Evolutionary conservation across 2,797 vertebrate genomes (phyloP), one percentile per base, ranked within the genome.

Genomic region (Natrix natrix): DNA sequence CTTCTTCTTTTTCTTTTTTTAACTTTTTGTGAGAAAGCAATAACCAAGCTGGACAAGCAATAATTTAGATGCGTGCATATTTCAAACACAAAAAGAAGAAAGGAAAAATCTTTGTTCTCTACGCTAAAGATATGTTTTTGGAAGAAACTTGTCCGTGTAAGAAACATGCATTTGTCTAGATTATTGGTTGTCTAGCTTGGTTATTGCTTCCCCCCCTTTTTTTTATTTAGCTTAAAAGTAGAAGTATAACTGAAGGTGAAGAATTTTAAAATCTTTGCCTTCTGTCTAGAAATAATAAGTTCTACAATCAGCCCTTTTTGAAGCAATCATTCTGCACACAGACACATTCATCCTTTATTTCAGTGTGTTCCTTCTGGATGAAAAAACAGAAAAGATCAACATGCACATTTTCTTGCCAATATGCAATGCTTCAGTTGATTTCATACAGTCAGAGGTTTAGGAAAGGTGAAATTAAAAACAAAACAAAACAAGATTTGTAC

Each of bases 221-320:
- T 61, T 24, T 26, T 59, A 43, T n/a, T 57, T 87, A 32, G 52
- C 13, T 26, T 57, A 16, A 48, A 86, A 52, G 26, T 28, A 43
- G 28, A 90, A 32, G 88, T 48, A 57, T 90, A 90, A 63, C 43
- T 90, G 78, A 90, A 92, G 24, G 43, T 61, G 59, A 48, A 92
- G 22, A 17, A 22, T 52, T 24, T 92, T 37, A 17, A 37, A 74
- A 37, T 37, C 32, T 74, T 74, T 37, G 32, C 32, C 16, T 74
- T 74, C 16, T 37, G 3, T 74, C 16, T 37, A 74, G 32, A 74
- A 74, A 83, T 89, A 59, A 52, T 12, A 52, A 86, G 11, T 6
- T 32, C 32, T 43, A 60, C 74, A 43, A 92, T 83, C n/a, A 61
- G 11, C 55, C 7, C 59, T n/a, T 48, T 90, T 61, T 26, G 56